Base-by-base conservation (phyloP, 2,888 invertebrate genomes). In the Rhingia campestris region DNA sequence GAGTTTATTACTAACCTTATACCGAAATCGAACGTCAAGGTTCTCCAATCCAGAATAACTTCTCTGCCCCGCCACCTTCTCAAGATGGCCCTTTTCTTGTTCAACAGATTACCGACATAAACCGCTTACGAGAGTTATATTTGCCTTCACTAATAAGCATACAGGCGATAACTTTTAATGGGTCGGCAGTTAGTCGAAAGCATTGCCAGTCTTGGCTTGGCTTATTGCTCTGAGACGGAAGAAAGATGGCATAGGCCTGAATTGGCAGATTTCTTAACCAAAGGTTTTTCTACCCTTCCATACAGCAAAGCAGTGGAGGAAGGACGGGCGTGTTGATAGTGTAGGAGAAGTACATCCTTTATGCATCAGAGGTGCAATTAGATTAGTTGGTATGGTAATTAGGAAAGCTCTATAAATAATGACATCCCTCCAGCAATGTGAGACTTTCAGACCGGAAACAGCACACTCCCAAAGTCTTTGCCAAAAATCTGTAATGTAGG, bases 361-460 rank as follows among this genome's bases (percentile, higher is more conserved):
- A 77, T 73, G 73, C 77, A 77, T 66, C 67, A 37, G 69, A 82
- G 73, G 82, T 79, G 79, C 79, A 74, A 79, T 74, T 79, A 74
- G 82, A 82, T 79, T 64, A 73, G 73, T 77, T 82, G 79, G 79
- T 82, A 79, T 82, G 82, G 67, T 82, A 77, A 82, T 82, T 77
- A 79, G 79, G 63, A 67, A 47, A 49, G 63, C 72, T 72, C 72
- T 37, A 77, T 77, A 81, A 81, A 77, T 81, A 70, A 53, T 72
- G 67, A 66, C 77, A 77, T 66, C 76, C 80, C 54, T 30, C 32
- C n/a, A 22, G 22, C 22, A n/a, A 51, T 14, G 30, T 9, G 12
- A 9, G 45, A 45, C 45, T 33, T 10, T 43, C 22, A 59, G 14
- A 43, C 30, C 43, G 54, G 41, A 43, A 33, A 41, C 45, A 47